Base-by-base conservation (phyloP, 2,888 invertebrate genomes). In the Thymelicus acteon region DNA sequence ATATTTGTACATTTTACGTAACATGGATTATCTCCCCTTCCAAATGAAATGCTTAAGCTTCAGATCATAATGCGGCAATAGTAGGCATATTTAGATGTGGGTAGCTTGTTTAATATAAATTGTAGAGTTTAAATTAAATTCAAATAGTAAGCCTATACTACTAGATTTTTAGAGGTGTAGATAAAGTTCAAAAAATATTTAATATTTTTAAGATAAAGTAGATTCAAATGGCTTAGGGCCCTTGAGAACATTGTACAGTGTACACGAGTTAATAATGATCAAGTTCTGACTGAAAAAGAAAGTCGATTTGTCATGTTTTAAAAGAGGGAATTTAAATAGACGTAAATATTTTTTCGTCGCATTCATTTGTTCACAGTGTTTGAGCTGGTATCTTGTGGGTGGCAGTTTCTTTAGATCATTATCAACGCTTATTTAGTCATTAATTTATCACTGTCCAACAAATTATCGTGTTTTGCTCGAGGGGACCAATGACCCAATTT, bases 361-460 rank as follows among this genome's bases (percentile, higher is more conserved):
- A 70, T 81, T 84, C 90, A 90, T 92, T 91, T 89, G 87, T 90
- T 87, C 76, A 72, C 76, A 60, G 60, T 71, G 75, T 73, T 78
- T 72, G 69, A 70, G 66, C 79, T 71, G 72, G 75, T 75, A 77
- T 76, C 75, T 75, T 78, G 76, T 74, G 75, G 75, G 73, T 79
- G 80, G 74, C 79, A 83, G 79, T 88, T 91, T 86, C 83, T 78
- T 75, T 75, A 73, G 88, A 89, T 91, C 86, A 83, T 91, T 91
- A 92, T 91, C 90, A 85, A 76, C 82, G 86, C 82, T 90, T 91
- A 90, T 90, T 90, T 89, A 85, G 83, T 89, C 88, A 88, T 88
- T 91, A 90, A 92, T 93, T 91, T 88, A 84, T 91, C 91, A 88
- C 83, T 89, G 90, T 90, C 89, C 79, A 72, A 80, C 80, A 84